Evolutionary conservation across 2,888 invertebrate genomes (phyloP).

Genomic region (Mesorhabditis sp.): DNA sequence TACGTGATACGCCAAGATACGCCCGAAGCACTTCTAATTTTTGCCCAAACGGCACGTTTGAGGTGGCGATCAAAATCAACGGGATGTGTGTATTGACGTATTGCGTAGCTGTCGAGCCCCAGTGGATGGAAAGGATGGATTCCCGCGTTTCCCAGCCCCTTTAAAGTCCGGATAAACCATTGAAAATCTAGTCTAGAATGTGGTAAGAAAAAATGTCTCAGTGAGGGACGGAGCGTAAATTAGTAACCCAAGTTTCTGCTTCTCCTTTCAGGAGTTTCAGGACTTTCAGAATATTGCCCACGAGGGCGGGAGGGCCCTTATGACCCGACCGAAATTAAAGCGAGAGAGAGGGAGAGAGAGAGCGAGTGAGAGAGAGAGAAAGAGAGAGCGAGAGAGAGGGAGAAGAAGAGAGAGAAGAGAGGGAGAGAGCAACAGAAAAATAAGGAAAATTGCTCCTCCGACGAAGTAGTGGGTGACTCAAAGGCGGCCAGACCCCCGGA

Average conservation of each 20-base stretch:
- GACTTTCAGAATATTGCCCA: constrained; percentile 14
- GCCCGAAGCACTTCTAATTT: constrained; percentile 1
- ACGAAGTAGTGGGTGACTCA: too few species aligned
- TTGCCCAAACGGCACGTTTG: constrained; percentile 20
- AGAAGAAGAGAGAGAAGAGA: constrained; percentile 15
- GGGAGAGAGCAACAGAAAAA: constrained; percentile 8
- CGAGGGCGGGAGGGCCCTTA: constrained; percentile 10
- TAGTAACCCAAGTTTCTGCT: constrained; percentile 5
- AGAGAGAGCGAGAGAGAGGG: constrained; percentile 12
- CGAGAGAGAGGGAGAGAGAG: not conserved
- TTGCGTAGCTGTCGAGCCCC: constrained; percentile 21
- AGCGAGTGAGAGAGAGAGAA: not conserved
- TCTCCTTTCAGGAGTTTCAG: too few species aligned
- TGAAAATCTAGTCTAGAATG: constrained; percentile 15
- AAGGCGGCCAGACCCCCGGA: too few species aligned
- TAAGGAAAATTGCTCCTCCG: too few species aligned
- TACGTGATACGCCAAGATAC: not conserved
- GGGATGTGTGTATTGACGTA: too few species aligned
- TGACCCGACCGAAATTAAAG: not conserved
- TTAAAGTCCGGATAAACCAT: constrained; percentile 13
- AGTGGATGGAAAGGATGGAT: constrained; percentile 6
- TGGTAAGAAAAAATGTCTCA: constrained; percentile 11
- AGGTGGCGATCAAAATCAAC: too few species aligned
- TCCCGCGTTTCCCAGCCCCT: constrained; percentile 16
- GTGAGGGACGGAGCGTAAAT: constrained; percentile 8